These are phyloP conservation scores for Pantherophis vulpinus DNA, from an alignment of 2,797 vertebrate species.

Conservation along the genomic window DNA sequence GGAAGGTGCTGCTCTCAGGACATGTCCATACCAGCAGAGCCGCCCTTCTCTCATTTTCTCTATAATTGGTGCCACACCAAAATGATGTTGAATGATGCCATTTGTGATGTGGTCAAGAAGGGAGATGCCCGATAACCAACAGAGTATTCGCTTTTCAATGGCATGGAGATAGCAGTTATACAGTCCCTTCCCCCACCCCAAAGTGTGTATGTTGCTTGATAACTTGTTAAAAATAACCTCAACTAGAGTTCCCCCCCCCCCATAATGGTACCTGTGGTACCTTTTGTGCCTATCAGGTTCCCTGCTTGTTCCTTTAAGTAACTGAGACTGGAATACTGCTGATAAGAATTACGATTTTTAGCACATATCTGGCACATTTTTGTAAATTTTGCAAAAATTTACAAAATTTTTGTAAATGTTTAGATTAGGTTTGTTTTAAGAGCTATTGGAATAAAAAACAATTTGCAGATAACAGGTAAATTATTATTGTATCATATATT, in stretches of 20 bases:
- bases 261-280: background rate
- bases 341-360: background rate
- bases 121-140: no score
- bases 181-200: background rate
- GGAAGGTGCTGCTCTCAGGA: no score
- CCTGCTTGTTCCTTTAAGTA: background rate
- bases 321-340: background rate
- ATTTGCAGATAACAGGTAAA: background rate
- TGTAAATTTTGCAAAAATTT: background rate
- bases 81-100: no score
- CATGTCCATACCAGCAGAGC: no score
- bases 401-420: background rate
- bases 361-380: no score
- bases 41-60: no score
- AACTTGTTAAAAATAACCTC: constrained; percentile 50
- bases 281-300: background rate
- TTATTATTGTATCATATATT: background rate
- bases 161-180: background rate
- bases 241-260: background rate
- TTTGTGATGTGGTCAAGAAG: no score
- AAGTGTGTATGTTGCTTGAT: background rate
- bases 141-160: no score
- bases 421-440: background rate
- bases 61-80: no score
- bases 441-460: background rate